Base-by-base conservation (phyloP, 2,888 invertebrate species). In the Drosophila falleni region DNA sequence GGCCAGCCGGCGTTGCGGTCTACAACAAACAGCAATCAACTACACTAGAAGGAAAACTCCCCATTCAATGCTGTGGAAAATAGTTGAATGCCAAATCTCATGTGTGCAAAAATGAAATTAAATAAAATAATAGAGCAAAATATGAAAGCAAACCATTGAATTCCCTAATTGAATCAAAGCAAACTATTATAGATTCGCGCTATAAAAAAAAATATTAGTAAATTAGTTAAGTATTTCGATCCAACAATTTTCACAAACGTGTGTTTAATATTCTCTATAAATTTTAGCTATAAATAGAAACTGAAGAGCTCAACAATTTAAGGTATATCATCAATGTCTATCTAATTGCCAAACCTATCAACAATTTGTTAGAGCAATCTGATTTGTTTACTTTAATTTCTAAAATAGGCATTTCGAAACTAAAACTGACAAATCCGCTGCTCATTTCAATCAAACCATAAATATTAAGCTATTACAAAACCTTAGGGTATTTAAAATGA, bases 401-500 rank as follows among this genome's bases (percentile, higher is more conserved):
- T 11, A 11, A 46, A 31, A 35, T 47, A n/a, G 35, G 3, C 23
- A 37, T 35, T 51, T 51, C 13, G 2, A 50, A 26, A 39, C 29
- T 16, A 29, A 1, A 13, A 15, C 63, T 60, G 59, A 68, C 74
- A 66, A 58, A 26, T 56, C 16, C 9, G 26, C 51, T 29, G 15
- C 47, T 47, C n/a, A 4, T 41, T 51, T 42, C 61, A 16, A 54
- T 53, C 51, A 73, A 46, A 60, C n/a, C n/a, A 23, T n/a, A 29
- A 26, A 29, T 41, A 54, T 29, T 42, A 16, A 19, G n/a, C 11
- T 35, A 16, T 37, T 58, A 37, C 33, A 56, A 33, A 50, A 23
- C 41, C 15, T 19, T 26, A 66, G 78, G 64, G 65, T 59, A 77
- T 62, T 35, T 44, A 11, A 50, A 56, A 62, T 47, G 26, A 44